A percentile compares a stretch with the other conserved stretches of the same genome.
phyloP scores from a whole-genome alignment of 1,140 invertebrate species.

The Agraylea sexmaculata region DNA sequence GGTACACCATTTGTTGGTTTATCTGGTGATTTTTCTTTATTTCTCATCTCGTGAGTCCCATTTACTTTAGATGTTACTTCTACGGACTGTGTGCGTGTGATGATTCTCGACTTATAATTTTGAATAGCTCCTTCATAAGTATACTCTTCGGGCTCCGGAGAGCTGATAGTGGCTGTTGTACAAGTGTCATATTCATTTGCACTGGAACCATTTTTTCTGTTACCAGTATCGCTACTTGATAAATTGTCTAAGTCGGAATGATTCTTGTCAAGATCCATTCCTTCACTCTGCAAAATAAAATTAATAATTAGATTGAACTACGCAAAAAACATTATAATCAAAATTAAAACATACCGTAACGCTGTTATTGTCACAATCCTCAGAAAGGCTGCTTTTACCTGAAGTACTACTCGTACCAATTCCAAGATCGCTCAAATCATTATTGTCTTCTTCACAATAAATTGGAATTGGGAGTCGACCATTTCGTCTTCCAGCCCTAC shows the following conservation, averaged over 20 bases:
- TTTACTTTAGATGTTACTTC: constrained; percentile 27
- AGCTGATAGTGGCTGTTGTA: constrained; percentile 46
- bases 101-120: constrained; percentile 64
- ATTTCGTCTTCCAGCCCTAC: constrained; percentile 42
- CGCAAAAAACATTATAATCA: constrained; percentile 1
- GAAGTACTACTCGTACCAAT: constrained; percentile 65
- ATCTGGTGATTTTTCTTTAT: constrained; percentile 37
- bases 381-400: constrained; percentile 57
- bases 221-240: constrained; percentile 32
- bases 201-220: constrained; percentile 37
- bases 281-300: constrained; percentile 44
- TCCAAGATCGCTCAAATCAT: constrained; percentile 71
- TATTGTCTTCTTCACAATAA: constrained; percentile 64
- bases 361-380: constrained; percentile 58
- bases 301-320: not conserved
- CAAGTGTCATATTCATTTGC: constrained; percentile 48
- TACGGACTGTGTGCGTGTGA: constrained; percentile 34
- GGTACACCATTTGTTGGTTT: constrained; percentile 30
- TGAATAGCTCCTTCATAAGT: constrained; percentile 79
- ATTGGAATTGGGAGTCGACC: constrained; percentile 50
- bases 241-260: constrained; percentile 48
- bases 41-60: constrained; percentile 27
- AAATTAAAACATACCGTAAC: constrained; percentile 44
- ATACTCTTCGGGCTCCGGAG: constrained; percentile 59
- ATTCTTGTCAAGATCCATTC: constrained; percentile 51